Evolutionary conservation across 2,888 invertebrate species (phyloP).

Genomic region (Periphyllus acericola): DNA sequence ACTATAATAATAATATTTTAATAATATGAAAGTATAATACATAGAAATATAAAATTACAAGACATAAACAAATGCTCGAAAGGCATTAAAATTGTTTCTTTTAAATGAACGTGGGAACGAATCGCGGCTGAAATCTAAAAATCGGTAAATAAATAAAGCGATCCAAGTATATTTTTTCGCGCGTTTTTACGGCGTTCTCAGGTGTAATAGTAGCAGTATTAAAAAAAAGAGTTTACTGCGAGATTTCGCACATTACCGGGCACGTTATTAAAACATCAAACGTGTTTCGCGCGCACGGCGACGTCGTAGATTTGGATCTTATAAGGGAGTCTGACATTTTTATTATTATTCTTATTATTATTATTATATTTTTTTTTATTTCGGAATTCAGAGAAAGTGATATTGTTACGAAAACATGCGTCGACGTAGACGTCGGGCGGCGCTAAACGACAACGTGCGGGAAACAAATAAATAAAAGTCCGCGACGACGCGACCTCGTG

Average conservation of each 20-base stretch:
- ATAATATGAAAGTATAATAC: background rate
- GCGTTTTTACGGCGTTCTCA: constrained; percentile 10
- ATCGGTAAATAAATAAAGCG: constrained; percentile 5
- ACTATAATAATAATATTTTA: background rate
- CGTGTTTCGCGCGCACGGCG: background rate
- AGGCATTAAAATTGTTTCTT: constrained; percentile 22
- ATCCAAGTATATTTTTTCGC: background rate
- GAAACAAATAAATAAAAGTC: constrained; percentile 20
- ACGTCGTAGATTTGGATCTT: constrained; percentile 8
- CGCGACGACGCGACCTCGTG: background rate
- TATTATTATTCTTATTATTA: constrained; percentile 30
- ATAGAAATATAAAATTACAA: no score
- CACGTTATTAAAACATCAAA: constrained; percentile 23
- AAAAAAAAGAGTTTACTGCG: background rate
- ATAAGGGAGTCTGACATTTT: background rate
- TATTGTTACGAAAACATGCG: background rate
- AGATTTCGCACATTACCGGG: constrained; percentile 14
- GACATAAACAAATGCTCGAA: background rate
- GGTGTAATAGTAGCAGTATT: background rate
- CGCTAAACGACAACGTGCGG: background rate
- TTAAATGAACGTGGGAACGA: constrained; percentile 48
- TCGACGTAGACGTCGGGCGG: background rate
- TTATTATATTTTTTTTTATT: constrained; percentile 38
- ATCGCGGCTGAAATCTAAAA: background rate
- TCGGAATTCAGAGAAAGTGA: constrained; percentile 10